Conservation (phyloP, 2,113 vertebrate species). For the Equus quagga region DNA sequence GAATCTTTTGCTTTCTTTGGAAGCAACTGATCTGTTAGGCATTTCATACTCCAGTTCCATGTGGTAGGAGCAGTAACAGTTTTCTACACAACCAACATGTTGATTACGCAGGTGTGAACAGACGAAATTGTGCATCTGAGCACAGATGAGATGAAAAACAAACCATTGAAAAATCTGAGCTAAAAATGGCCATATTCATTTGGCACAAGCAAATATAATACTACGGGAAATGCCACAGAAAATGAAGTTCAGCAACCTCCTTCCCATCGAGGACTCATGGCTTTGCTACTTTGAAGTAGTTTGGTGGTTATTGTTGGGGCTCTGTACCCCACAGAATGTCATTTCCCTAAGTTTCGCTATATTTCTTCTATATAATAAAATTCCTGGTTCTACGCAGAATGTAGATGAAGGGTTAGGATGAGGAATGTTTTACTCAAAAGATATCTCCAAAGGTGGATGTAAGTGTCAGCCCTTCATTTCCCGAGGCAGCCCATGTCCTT, state of each 20-base stretch:
- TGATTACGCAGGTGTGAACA: background rate
- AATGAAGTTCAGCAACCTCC: background rate
- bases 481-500: background rate
- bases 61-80: background rate
- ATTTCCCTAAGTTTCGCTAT: background rate
- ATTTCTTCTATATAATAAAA: slow-evolving; percentile 4
- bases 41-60: background rate
- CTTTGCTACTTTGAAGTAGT: background rate
- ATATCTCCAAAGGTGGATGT: background rate
- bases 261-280: background rate
- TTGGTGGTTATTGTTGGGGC: background rate
- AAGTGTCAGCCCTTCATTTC: background rate
- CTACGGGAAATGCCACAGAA: background rate
- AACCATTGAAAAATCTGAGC: background rate
- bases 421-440: background rate
- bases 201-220: background rate
- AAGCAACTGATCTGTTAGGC: background rate
- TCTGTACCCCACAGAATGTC: background rate
- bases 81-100: background rate
- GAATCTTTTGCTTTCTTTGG: slow-evolving; percentile 17
- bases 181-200: background rate
- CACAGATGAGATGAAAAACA: background rate
- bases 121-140: slow-evolving; percentile 25
- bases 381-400: background rate
- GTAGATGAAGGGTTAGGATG: background rate